phyloP scores from a whole-genome alignment of 2,888 invertebrate species.

The Phlogophora meticulosa region DNA sequence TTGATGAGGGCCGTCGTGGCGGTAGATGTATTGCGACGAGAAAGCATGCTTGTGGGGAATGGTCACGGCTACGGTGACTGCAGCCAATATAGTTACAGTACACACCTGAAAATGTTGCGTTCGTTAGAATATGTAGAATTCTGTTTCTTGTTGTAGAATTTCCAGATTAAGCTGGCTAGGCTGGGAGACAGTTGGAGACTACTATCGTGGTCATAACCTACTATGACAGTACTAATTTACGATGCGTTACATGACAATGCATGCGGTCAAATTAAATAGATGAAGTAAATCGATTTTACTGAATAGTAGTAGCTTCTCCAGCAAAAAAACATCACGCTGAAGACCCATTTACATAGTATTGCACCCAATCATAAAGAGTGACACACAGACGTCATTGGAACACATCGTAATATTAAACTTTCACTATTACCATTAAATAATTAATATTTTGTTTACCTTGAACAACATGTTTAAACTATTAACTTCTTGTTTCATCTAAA shows the following conservation, averaged over 20 bases:
- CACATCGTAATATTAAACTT: not conserved
- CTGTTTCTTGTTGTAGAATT: too few species aligned
- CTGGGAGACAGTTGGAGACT: too few species aligned
- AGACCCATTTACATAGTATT: not conserved
- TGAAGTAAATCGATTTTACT: not conserved
- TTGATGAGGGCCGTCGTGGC: slow-evolving; percentile 53
- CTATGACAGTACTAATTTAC: too few species aligned
- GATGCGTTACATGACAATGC: too few species aligned
- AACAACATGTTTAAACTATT: slow-evolving; percentile 23
- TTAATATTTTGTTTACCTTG: slow-evolving; percentile 42
- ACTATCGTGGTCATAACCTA: too few species aligned
- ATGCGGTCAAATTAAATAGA: too few species aligned
- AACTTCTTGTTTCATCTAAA: slow-evolving; percentile 23
- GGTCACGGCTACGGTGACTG: slow-evolving; percentile 16
- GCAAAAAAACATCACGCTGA: not conserved
- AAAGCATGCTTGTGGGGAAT: slow-evolving; percentile 38
- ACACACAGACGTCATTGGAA: not conserved
- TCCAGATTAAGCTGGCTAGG: not conserved
- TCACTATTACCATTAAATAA: not conserved
- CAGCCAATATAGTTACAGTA: slow-evolving; percentile 19
- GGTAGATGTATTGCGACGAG: slow-evolving; percentile 52
- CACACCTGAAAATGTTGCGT: slow-evolving; percentile 33
- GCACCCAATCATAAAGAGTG: not conserved
- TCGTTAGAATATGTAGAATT: not conserved
- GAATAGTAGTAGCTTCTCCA: not conserved